phyloP scores from a whole-genome alignment of 2,113 vertebrate species.

The Percina caprodes region DNA sequence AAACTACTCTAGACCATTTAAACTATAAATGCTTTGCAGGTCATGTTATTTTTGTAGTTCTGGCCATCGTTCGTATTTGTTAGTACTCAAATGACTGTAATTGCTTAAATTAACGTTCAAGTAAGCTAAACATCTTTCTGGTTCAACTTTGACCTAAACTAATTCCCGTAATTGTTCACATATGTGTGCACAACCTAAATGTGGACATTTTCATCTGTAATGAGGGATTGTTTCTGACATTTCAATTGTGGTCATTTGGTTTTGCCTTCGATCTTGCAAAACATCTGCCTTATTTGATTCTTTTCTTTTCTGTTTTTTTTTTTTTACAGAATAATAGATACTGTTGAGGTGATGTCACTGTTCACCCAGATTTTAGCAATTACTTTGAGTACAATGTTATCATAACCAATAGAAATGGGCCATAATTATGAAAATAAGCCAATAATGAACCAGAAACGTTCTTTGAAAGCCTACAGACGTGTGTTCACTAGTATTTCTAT shows the following conservation, averaged over 20 bases:
- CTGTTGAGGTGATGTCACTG: too few species aligned
- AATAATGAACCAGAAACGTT: neutral
- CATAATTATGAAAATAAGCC: neutral
- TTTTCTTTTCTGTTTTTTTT: neutral
- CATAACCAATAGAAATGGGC: neutral
- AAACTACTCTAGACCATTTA: neutral
- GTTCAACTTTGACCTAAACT: neutral
- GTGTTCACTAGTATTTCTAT: neutral
- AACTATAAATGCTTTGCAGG: neutral
- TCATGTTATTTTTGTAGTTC: neutral
- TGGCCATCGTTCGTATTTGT: neutral
- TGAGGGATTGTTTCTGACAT: neutral
- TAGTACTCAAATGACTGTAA: neutral
- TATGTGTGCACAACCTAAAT: too few species aligned
- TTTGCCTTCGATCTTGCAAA: neutral
- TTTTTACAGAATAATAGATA: neutral
- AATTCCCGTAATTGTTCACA: neutral
- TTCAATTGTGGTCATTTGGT: neutral
- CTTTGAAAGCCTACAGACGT: neutral
- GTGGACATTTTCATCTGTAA: neutral
- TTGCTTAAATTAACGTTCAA: neutral
- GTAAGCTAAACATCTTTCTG: slow-evolving; percentile 1
- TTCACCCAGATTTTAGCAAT: neutral
- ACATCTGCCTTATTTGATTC: neutral
- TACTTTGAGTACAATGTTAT: neutral